These are phyloP conservation scores for Trichopoda pennipes DNA, from an alignment of 2,888 invertebrate genomes.

Conservation along the genomic window DNA sequence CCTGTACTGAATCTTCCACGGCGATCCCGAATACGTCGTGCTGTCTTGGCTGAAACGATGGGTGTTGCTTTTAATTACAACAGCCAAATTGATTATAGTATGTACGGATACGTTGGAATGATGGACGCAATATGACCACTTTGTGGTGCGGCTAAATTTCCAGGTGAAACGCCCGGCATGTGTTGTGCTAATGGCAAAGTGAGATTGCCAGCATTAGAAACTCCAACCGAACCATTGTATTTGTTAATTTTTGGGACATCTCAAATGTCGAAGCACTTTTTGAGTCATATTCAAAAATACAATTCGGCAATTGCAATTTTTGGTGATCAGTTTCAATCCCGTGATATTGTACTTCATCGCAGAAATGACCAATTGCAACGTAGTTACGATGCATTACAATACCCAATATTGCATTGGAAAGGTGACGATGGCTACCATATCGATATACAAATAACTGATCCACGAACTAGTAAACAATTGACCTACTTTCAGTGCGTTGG, in stretches of 20 bases:
- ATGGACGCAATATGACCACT: no score
- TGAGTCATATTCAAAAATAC: constrained; percentile 34
- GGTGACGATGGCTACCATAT: constrained; percentile 58
- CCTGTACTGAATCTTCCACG: no score
- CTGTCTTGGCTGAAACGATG: no score
- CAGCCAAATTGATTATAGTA: constrained; percentile 25
- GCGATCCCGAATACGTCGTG: no score
- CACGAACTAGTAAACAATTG: constrained; percentile 40
- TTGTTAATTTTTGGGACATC: not conserved
- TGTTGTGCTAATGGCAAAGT: constrained; percentile 35
- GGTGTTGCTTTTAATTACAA: constrained; percentile 17
- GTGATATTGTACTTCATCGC: constrained; percentile 74
- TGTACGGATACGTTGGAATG: constrained; percentile 4
- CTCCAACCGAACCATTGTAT: no score
- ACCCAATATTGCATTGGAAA: constrained; percentile 50
- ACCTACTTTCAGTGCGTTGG: constrained; percentile 14
- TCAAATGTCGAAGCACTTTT: constrained; percentile 31
- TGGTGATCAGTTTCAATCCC: constrained; percentile 72
- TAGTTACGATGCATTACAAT: constrained; percentile 39
- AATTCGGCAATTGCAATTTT: constrained; percentile 71
- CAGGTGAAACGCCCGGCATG: constrained; percentile 13
- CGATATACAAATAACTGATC: constrained; percentile 47
- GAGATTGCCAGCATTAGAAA: constrained; percentile 7
- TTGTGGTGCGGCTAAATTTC: no score
- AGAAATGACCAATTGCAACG: constrained; percentile 46